Base-by-base conservation (phyloP, 1,140 invertebrate species). In the Bradysia coprophila region DNA sequence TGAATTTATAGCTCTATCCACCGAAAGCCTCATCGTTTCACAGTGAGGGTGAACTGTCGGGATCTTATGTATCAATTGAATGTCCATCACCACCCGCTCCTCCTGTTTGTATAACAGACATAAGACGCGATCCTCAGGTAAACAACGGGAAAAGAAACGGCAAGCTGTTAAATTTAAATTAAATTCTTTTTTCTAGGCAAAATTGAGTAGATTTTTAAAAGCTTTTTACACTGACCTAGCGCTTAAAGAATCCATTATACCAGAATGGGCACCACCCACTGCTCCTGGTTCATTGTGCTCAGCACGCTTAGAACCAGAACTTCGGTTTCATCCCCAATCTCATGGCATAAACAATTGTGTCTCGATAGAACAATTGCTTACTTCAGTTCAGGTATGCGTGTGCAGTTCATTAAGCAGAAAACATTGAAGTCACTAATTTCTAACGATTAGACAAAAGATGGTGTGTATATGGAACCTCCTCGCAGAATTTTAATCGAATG, bases 401-500 rank as follows among this genome's bases (percentile, higher is more conserved):
- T 39, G 24, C 19, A 34, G 11, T 23, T 21, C 33, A n/a, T n/a
- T n/a, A n/a, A n/a, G n/a, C n/a, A n/a, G n/a, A n/a, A n/a, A n/a
- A n/a, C n/a, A 24, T 31, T 40, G 24, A n/a, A 16, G 3, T 9
- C 18, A 36, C n/a, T 28, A 45, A 34, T 23, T 43, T 38, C 38
- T 16, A 23, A n/a, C 19, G 19, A 50, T 5, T 48, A 67, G 64
- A 49, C 64, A 21, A 62, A 55, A 48, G 65, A 67, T 32, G 64
- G 64, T 13, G 52, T 56, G 4, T 49, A 64, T 4, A 54, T 61
- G 18, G 65, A 67, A 43, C 61, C 64, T 3, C 65, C 65, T 0
- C 50, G 64, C 4, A 57, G 65, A 22, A 59, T 67, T 8, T 51
- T 66, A 13, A 48, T 71, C 15, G 68, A 71, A 45, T 68, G 69